Conservation (phyloP, 64 coral and sea anemone species). For the Stylophora pistillata region DNA sequence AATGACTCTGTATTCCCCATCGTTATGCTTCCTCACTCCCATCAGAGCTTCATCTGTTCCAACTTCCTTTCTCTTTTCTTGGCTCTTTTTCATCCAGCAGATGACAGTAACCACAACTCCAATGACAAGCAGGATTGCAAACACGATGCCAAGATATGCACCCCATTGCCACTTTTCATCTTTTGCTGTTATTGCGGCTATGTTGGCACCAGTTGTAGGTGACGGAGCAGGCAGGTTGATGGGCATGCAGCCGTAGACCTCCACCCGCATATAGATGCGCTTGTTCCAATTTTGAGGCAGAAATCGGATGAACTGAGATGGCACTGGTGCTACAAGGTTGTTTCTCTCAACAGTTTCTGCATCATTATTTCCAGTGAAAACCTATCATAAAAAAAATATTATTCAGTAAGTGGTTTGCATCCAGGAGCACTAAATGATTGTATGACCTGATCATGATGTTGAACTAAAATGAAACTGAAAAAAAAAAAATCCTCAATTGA, state of each 20-base stretch:
- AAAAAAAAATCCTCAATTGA: too few species aligned
- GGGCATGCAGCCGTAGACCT: constrained; percentile 38
- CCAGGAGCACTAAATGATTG: too few species aligned
- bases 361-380: constrained; percentile 50
- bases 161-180: constrained; percentile 35
- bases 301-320: constrained; percentile 34
- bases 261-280: constrained; percentile 23
- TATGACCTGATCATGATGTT: too few species aligned
- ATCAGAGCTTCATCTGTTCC: constrained; percentile 3
- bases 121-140: constrained; percentile 24
- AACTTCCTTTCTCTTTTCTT: neutral
- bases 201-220: neutral
- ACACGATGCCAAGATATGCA: constrained; percentile 37
- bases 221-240: neutral
- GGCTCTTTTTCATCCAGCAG: constrained; percentile 46
- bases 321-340: neutral
- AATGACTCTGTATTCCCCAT: constrained; percentile 5
- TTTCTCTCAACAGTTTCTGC: constrained; percentile 10
- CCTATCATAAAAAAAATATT: constrained; percentile 6
- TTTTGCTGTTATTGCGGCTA: constrained; percentile 4
- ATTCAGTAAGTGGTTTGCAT: too few species aligned
- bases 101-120: constrained; percentile 29
- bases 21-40: neutral
- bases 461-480: too few species aligned
- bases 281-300: constrained; percentile 20